Conservation (phyloP, 2,888 invertebrate species). For the Cosmia pyralina region DNA sequence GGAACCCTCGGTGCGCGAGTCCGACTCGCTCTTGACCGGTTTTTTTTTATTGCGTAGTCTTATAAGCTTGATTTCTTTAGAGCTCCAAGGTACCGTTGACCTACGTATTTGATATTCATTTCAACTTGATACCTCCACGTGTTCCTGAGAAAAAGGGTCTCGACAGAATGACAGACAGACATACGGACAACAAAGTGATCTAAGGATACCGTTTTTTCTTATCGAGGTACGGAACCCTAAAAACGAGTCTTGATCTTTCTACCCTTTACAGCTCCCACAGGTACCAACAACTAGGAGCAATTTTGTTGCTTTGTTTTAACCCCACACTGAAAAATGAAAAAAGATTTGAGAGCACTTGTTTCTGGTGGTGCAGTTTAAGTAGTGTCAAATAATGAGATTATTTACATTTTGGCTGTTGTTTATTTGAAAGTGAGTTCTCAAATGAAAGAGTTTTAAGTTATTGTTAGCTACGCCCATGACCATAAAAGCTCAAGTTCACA, state of each 20-base stretch:
- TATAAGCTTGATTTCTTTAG: too few relatives aligned
- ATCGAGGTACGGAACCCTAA: too few relatives aligned
- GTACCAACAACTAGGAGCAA: background rate
- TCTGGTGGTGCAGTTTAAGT: background rate
- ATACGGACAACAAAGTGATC: too few relatives aligned
- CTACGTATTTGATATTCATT: too few relatives aligned
- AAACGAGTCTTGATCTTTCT: background rate
- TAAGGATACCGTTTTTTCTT: too few relatives aligned
- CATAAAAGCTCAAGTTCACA: constrained; percentile 22
- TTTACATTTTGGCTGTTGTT: constrained; percentile 20
- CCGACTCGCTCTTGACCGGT: too few relatives aligned
- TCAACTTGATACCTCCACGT: too few relatives aligned
- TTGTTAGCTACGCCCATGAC: background rate
- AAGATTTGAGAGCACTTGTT: background rate
- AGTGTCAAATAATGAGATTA: constrained; percentile 1
- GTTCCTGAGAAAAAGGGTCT: too few relatives aligned
- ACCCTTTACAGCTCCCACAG: background rate
- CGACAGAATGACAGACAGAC: too few relatives aligned
- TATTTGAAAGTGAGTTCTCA: background rate
- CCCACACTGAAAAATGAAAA: background rate
- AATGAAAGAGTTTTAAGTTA: background rate
- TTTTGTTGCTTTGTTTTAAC: background rate
- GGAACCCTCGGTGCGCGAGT: too few relatives aligned
- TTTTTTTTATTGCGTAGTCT: too few relatives aligned
- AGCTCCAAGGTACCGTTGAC: too few relatives aligned